These are phyloP conservation scores for Drepanosiphum platanoidis DNA, from an alignment of 2,888 invertebrate species.

Conservation along the genomic window DNA sequence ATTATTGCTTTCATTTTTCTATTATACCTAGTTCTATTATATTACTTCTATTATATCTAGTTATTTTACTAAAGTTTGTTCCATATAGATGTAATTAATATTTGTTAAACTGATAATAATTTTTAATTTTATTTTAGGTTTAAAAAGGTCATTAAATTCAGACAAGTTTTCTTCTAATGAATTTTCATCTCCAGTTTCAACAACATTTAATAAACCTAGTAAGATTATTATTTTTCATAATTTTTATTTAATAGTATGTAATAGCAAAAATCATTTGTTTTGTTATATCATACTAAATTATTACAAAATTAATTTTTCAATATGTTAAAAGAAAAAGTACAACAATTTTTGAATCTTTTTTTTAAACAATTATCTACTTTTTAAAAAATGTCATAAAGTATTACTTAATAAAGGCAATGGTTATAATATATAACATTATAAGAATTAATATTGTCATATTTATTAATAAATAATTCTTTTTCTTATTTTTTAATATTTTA, in stretches of 20 bases:
- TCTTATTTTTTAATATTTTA: background rate
- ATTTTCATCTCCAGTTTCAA: constrained; percentile 29
- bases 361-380: no score
- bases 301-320: no score
- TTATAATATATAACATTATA: no score
- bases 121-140: constrained; percentile 5
- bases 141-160: constrained; percentile 35
- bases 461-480: background rate
- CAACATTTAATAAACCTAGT: constrained; percentile 4
- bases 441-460: background rate
- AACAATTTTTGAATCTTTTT: no score
- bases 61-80: no score
- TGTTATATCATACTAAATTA: no score
- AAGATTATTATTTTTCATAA: background rate
- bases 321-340: no score
- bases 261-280: background rate
- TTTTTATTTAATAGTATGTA: background rate
- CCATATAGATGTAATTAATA: background rate
- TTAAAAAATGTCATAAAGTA: no score
- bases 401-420: no score
- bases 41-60: no score
- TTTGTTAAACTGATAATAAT: background rate
- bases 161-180: constrained; percentile 13
- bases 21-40: no score
- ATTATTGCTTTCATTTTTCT: no score